Conservation (phyloP, 2,888 invertebrate genomes). For the Drepanosiphum platanoidis region DNA sequence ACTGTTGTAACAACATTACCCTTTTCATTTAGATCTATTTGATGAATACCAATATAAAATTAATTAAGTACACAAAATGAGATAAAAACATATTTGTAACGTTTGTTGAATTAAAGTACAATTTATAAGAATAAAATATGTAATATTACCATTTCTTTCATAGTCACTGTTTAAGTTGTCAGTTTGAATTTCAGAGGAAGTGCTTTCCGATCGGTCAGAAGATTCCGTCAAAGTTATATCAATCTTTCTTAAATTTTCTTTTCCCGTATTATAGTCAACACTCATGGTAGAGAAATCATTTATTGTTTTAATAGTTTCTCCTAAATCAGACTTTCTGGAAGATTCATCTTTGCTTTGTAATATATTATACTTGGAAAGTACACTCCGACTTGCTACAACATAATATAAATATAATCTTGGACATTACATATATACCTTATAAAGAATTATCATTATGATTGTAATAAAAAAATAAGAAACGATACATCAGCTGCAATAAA, state of each 20-base stretch:
- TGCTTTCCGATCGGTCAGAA: conserved; percentile 50
- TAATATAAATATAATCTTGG: neutral
- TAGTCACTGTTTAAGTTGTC: conserved; percentile 29
- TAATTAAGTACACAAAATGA: too few relatives aligned
- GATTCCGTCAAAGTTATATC: conserved; percentile 55
- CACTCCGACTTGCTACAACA: conserved; percentile 41
- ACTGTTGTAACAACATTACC: conserved; percentile 16
- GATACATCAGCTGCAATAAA: too few relatives aligned
- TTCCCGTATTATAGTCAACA: conserved; percentile 6
- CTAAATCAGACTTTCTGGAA: neutral
- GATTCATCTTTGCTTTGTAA: conserved; percentile 44
- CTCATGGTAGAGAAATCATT: neutral
- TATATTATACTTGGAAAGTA: conserved; percentile 47
- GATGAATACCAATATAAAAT: neutral
- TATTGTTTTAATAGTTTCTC: conserved; percentile 14
- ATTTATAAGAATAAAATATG: neutral
- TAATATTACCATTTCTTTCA: conserved; percentile 25
- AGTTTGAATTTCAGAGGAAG: conserved; percentile 39
- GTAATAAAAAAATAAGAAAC: too few relatives aligned
- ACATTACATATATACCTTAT: neutral
- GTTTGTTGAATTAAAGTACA: too few relatives aligned
- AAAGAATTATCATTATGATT: too few relatives aligned
- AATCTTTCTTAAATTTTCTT: conserved; percentile 45
- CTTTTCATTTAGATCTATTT: conserved; percentile 34
- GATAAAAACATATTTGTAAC: neutral